These are phyloP conservation scores for Barbus barbus DNA, from an alignment of 2,113 vertebrate genomes.

Conservation along the genomic window DNA sequence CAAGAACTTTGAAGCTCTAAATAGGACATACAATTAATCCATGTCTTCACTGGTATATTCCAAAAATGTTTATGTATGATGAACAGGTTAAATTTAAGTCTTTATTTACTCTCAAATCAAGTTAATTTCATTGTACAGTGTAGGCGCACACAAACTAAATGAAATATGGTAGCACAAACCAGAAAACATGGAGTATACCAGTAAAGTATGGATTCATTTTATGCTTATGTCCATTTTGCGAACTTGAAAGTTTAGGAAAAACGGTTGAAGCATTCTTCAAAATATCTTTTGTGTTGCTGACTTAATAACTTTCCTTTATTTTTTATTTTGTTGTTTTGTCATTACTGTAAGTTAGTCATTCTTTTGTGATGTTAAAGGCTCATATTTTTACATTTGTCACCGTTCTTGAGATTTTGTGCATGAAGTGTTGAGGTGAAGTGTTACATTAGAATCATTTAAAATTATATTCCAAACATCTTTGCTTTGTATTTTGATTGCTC, in stretches of 20 bases:
- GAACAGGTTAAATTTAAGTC: not conserved
- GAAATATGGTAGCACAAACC: not conserved
- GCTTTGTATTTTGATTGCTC: not conserved
- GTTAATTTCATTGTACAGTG: not conserved
- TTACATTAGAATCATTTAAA: not conserved
- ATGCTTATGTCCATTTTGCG: not conserved
- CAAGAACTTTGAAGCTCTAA: not conserved
- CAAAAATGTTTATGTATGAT: not conserved
- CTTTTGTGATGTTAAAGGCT: not conserved
- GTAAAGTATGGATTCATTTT: not conserved
- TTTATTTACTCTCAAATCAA: not conserved
- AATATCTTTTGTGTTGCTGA: not conserved
- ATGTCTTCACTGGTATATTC: not conserved
- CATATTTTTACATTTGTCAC: not conserved
- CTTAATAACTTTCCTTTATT: not conserved
- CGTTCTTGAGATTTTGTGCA: not conserved
- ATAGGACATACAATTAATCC: not conserved
- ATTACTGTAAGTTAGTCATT: not conserved
- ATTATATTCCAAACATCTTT: not conserved
- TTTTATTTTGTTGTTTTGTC: not conserved
- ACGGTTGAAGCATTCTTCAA: not conserved
- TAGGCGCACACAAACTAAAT: not conserved
- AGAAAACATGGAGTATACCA: not conserved
- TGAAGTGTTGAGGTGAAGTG: not conserved
- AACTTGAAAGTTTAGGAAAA: too few species aligned